Percentiles rank a stretch among this genome's conserved stretches.
Evolutionary conservation across 2,888 invertebrate species (phyloP).

Genomic region (Spisula subtruncata): DNA sequence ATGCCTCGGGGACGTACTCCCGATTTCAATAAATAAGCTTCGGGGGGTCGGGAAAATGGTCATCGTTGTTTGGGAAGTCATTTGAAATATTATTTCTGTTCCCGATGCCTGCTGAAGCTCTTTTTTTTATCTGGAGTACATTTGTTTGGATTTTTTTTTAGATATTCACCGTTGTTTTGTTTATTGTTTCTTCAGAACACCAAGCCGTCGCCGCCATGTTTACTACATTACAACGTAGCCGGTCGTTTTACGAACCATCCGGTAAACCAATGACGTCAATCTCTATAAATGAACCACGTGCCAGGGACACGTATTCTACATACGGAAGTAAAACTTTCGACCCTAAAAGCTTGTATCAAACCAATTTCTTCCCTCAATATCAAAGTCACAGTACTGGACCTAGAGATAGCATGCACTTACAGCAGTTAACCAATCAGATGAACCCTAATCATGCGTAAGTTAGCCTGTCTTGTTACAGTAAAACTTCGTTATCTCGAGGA

Average conservation of each 20-base stretch:
- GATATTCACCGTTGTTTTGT: not conserved
- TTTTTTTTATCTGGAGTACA: no score
- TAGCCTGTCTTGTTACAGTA: not conserved
- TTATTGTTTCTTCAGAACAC: slow-evolving; percentile 30
- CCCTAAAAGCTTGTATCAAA: slow-evolving; percentile 61
- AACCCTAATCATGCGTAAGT: slow-evolving; percentile 24
- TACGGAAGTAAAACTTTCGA: slow-evolving; percentile 56
- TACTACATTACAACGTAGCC: slow-evolving; percentile 51
- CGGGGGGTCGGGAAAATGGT: no score
- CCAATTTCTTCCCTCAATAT: slow-evolving; percentile 62
- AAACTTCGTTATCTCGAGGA: no score
- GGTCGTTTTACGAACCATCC: slow-evolving; percentile 66
- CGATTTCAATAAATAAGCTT: no score
- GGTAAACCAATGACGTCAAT: slow-evolving; percentile 65
- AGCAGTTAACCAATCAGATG: slow-evolving; percentile 48
- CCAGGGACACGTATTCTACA: slow-evolving; percentile 61
- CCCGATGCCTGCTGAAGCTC: no score
- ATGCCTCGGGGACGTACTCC: no score
- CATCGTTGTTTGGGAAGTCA: not conserved
- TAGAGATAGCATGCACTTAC: slow-evolving; percentile 55
- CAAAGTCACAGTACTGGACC: slow-evolving; percentile 59
- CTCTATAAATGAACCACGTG: slow-evolving; percentile 64
- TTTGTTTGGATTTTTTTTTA: no score
- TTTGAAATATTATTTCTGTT: no score
- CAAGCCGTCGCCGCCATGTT: slow-evolving; percentile 52